These are phyloP conservation scores for Laspeyria flexula DNA, from an alignment of 2,888 invertebrate species.

Conservation along the genomic window DNA sequence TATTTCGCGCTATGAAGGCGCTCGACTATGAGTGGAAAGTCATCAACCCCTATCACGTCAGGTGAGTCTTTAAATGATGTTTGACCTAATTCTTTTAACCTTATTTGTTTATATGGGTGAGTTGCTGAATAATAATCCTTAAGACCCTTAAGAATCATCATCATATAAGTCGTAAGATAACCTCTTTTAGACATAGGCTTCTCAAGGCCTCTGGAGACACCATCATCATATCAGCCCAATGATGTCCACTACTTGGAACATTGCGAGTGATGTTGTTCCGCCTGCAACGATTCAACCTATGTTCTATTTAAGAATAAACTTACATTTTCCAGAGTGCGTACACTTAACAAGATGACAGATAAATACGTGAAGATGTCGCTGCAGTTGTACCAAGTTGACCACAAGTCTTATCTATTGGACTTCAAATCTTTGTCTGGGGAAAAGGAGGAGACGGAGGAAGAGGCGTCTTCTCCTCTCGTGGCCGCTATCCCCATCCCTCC, in stretches of 20 bases:
- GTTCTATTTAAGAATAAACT: too few species aligned
- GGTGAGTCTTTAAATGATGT: conserved; percentile 52
- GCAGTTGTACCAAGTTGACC: conserved; percentile 99
- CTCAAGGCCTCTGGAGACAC: too few species aligned
- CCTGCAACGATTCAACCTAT: too few species aligned
- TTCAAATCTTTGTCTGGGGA: conserved; percentile 97
- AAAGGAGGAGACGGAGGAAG: conserved; percentile 85
- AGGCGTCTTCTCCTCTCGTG: conserved; percentile 49
- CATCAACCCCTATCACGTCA: conserved; percentile 98
- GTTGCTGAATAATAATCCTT: too few species aligned
- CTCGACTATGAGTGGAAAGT: conserved; percentile 99
- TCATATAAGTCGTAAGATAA: too few species aligned
- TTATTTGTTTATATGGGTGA: too few species aligned
- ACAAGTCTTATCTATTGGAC: conserved; percentile 98
- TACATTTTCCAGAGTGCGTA: conserved; percentile 92
- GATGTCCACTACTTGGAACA: too few species aligned
- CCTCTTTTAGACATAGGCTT: too few species aligned
- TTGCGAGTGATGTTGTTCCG: too few species aligned
- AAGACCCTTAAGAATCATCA: too few species aligned
- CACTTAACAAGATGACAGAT: conserved; percentile 93
- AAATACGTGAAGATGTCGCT: conserved; percentile 98
- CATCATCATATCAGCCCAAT: too few species aligned
- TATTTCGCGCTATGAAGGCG: conserved; percentile 99
- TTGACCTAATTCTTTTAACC: too few species aligned
- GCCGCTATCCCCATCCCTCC: conserved; percentile 57